Evolutionary conservation across 2,113 vertebrate species (phyloP).

Genomic region (Zonotrichia leucophrys): DNA sequence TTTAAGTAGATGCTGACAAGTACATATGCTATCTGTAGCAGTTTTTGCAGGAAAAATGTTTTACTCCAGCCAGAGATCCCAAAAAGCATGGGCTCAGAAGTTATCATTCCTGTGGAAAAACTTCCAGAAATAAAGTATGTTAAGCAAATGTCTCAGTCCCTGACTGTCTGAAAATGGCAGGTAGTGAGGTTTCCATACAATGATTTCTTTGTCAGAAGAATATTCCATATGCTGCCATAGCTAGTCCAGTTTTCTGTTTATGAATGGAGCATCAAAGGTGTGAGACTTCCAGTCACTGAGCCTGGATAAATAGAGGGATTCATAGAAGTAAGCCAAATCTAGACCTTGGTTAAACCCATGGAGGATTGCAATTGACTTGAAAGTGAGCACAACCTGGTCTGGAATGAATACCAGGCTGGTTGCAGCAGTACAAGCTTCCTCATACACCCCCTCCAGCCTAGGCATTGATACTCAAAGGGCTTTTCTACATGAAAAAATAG

Average conservation of each 20-base stretch:
- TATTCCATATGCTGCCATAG: not conserved
- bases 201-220: constrained; percentile 10
- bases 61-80: not conserved
- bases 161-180: not conserved
- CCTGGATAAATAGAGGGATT: not conserved
- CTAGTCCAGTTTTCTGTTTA: not conserved
- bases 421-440: not conserved
- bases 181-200: constrained; percentile 13
- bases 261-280: not conserved
- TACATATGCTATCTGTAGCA: not conserved
- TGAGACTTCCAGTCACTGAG: not conserved
- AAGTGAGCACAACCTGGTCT: not conserved
- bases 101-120: constrained; percentile 27
- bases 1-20: not conserved
- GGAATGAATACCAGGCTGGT: not conserved
- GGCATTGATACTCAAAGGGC: not conserved
- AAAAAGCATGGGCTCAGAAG: not conserved
- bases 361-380: not conserved
- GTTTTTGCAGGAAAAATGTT: not conserved
- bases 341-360: not conserved
- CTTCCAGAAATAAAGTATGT: not conserved
- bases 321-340: not conserved
- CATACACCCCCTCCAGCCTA: not conserved
- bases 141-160: not conserved
- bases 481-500: not conserved